phyloP scores from a whole-genome alignment of 2,888 invertebrate species.

The Epistrophe eligans region DNA sequence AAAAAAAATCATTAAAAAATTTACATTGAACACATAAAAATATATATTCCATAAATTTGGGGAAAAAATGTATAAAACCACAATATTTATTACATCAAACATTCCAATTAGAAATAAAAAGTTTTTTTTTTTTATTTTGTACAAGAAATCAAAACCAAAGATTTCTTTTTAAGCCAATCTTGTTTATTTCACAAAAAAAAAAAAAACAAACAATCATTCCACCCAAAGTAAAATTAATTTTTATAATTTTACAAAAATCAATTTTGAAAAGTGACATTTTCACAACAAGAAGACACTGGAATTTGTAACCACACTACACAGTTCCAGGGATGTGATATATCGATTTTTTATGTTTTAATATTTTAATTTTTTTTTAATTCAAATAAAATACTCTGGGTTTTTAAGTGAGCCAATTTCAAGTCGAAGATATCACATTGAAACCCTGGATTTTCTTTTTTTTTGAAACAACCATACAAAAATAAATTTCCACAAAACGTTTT shows the following conservation, averaged over 20 bases:
- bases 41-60: slow-evolving; percentile 34
- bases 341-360: slow-evolving; percentile 22
- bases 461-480: slow-evolving; percentile 55
- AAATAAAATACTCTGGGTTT: neutral
- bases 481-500: slow-evolving; percentile 67
- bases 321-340: slow-evolving; percentile 69
- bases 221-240: slow-evolving; percentile 31
- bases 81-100: slow-evolving; percentile 60
- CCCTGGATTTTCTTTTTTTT: slow-evolving; percentile 49
- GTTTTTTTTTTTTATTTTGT: neutral
- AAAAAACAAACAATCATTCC: slow-evolving; percentile 22
- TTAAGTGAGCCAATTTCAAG: slow-evolving; percentile 4
- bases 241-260: slow-evolving; percentile 32
- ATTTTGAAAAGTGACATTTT: slow-evolving; percentile 61
- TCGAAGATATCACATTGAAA: slow-evolving; percentile 63
- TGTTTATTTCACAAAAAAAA: neutral
- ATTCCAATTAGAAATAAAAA: slow-evolving; percentile 39
- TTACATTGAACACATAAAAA: slow-evolving; percentile 18
- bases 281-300: slow-evolving; percentile 70
- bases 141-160: neutral
- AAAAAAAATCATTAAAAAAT: slow-evolving; percentile 16
- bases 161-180: slow-evolving; percentile 10
- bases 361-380: neutral
- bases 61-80: slow-evolving; percentile 18
- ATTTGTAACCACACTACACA: slow-evolving; percentile 61